Evolutionary conservation across 2,888 invertebrate species (phyloP).

Genomic region (Hirtodrosophila confusa): DNA sequence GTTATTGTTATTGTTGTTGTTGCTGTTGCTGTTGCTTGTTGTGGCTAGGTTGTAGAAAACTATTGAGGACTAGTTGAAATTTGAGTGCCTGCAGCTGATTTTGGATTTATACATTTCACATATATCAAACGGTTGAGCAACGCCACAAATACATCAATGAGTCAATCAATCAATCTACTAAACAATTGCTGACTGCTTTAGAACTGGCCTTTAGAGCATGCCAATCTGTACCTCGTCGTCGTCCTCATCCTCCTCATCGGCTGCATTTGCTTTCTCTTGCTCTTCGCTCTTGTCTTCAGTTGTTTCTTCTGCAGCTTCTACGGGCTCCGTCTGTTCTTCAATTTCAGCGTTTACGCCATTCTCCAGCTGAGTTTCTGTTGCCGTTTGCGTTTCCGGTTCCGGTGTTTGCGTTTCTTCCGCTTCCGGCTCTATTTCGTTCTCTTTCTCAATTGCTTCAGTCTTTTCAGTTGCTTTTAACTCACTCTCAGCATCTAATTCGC

Average conservation of each 20-base stretch:
- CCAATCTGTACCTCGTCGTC: conserved; percentile 84
- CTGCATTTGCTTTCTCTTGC: conserved; percentile 32
- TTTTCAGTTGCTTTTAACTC: conserved; percentile 63
- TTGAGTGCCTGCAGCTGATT: conserved; percentile 44
- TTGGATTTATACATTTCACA: conserved; percentile 51
- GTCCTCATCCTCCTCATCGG: conserved; percentile 66
- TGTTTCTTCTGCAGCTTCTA: conserved; percentile 9
- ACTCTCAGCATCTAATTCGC: conserved; percentile 37
- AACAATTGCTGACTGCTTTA: conserved; percentile 36
- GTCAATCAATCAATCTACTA: conserved; percentile 29
- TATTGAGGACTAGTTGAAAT: conserved; percentile 25
- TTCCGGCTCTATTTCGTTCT: conserved; percentile 17
- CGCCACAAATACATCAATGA: conserved; percentile 52
- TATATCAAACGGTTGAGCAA: conserved; percentile 41
- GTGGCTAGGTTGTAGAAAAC: conserved; percentile 42
- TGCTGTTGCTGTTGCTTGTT: conserved; percentile 40
- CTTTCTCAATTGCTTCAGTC: conserved; percentile 51
- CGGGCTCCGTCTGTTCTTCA: conserved; percentile 32
- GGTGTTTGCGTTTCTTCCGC: conserved; percentile 2
- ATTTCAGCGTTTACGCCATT: neutral
- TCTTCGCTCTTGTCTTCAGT: conserved; percentile 21
- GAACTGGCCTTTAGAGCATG: conserved; percentile 78
- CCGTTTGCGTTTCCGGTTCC: conserved; percentile 18
- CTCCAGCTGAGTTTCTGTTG: conserved; percentile 19
- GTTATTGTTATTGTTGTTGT: conserved; percentile 24